Percentiles rank a stretch among this genome's conserved stretches.
phyloP scores from a whole-genome alignment of 2,797 vertebrate species.

The Ceyx erithaca region DNA sequence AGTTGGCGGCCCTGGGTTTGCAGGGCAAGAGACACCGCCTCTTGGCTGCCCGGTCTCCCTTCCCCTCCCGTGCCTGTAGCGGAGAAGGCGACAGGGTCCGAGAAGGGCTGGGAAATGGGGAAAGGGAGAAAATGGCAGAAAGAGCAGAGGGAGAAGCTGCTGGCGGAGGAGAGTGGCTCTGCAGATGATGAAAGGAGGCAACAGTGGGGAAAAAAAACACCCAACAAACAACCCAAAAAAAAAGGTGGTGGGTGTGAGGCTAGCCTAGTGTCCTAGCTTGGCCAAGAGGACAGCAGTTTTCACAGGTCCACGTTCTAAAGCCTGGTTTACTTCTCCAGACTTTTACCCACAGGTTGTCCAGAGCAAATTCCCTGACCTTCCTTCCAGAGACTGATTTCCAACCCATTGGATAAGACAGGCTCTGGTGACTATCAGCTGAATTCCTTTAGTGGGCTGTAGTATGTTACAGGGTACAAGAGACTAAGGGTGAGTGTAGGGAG shows the following conservation, averaged over 20 bases:
- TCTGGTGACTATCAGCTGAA: not conserved
- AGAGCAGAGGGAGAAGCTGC: not conserved
- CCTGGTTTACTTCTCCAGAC: not conserved
- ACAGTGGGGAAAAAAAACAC: not conserved
- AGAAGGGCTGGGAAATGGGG: not conserved
- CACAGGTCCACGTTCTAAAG: accelerated
- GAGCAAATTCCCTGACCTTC: too few species aligned
- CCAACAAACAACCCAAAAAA: too few species aligned
- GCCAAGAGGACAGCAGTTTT: not conserved
- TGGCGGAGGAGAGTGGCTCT: not conserved
- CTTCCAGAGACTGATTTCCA: not conserved
- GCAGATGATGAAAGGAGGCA: not conserved
- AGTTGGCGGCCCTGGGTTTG: too few species aligned
- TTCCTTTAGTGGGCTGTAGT: not conserved
- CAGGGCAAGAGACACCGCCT: accelerated
- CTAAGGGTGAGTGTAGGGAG: too few species aligned
- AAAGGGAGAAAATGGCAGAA: not conserved
- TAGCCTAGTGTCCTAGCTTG: not conserved
- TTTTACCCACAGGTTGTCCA: not conserved
- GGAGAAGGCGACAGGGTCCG: not conserved
- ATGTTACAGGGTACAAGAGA: not conserved
- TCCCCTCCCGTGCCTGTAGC: accelerated
- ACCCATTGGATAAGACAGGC: accelerated
- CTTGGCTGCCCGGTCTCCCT: accelerated
- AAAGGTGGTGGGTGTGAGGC: not conserved